phyloP scores from a whole-genome alignment of 2,888 invertebrate species.

The Periphyllus acericola region DNA sequence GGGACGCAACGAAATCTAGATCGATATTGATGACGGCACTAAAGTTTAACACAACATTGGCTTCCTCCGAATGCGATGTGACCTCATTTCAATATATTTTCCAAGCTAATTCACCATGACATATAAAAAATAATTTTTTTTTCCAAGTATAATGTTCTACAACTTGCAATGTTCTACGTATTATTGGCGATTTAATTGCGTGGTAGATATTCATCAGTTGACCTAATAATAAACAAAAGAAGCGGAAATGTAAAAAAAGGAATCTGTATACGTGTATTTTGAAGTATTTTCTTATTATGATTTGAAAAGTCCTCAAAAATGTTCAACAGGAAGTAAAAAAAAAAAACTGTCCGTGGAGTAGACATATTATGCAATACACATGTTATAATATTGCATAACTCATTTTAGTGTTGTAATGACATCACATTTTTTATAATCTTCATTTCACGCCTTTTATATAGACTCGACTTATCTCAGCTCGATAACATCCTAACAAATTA shows the following conservation, averaged over 20 bases:
- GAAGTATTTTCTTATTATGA: background rate
- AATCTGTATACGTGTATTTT: background rate
- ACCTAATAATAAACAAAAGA: background rate
- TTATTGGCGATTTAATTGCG: background rate
- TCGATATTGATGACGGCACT: background rate
- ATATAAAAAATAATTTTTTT: background rate
- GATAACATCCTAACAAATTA: background rate
- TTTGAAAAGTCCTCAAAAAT: background rate
- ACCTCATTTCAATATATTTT: background rate
- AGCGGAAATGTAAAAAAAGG: background rate
- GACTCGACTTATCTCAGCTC: background rate
- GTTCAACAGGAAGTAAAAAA: background rate
- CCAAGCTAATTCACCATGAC: background rate
- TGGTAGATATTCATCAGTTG: background rate
- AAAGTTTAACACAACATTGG: background rate
- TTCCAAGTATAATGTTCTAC: background rate
- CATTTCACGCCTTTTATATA: background rate
- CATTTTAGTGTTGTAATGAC: background rate
- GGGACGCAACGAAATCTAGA: background rate
- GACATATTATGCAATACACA: background rate
- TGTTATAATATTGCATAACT: background rate
- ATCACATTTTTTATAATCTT: background rate
- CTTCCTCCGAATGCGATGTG: background rate
- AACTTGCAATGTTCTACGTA: background rate
- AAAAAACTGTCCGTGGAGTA: background rate